Conservation (phyloP, 2,888 invertebrate species). For the Aspidapion aeneum region DNA sequence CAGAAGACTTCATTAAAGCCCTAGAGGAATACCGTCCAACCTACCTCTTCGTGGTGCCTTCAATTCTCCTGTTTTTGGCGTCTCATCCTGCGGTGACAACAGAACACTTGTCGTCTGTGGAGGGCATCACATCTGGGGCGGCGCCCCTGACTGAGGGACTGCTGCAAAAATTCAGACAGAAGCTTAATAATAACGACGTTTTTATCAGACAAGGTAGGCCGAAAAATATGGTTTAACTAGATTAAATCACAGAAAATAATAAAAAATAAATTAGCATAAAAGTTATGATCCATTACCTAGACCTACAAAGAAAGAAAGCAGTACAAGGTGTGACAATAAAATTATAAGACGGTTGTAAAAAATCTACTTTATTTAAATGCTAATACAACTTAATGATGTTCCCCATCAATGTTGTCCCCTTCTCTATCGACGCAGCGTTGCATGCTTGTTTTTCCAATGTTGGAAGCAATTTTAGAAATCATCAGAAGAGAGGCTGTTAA, state of each 20-base stretch:
- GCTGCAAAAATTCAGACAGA: slow-evolving; percentile 59
- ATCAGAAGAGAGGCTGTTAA: too few relatives aligned
- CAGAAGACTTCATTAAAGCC: slow-evolving; percentile 67
- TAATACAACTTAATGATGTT: too few relatives aligned
- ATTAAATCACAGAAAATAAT: background rate
- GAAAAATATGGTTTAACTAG: slow-evolving; percentile 1
- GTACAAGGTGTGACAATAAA: too few relatives aligned
- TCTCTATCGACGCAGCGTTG: too few relatives aligned
- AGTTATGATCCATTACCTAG: too few relatives aligned
- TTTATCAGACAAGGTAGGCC: slow-evolving; percentile 44
- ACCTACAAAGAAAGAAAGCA: too few relatives aligned
- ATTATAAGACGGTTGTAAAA: too few relatives aligned
- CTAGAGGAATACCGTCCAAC: slow-evolving; percentile 59
- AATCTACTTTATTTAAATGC: too few relatives aligned
- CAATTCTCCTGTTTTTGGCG: slow-evolving; percentile 69
- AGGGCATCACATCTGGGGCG: slow-evolving; percentile 66
- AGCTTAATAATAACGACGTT: slow-evolving; percentile 41
- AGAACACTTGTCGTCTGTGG: slow-evolving; percentile 62
- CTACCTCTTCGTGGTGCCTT: slow-evolving; percentile 70
- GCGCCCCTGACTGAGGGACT: slow-evolving; percentile 67
- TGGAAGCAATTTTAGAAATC: too few relatives aligned
- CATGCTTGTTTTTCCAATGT: too few relatives aligned
- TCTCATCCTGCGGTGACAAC: slow-evolving; percentile 66
- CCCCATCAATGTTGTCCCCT: too few relatives aligned
- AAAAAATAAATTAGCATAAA: too few relatives aligned